phyloP scores from a whole-genome alignment of 2,113 vertebrate genomes.

The Psittacula cyanocephala region DNA sequence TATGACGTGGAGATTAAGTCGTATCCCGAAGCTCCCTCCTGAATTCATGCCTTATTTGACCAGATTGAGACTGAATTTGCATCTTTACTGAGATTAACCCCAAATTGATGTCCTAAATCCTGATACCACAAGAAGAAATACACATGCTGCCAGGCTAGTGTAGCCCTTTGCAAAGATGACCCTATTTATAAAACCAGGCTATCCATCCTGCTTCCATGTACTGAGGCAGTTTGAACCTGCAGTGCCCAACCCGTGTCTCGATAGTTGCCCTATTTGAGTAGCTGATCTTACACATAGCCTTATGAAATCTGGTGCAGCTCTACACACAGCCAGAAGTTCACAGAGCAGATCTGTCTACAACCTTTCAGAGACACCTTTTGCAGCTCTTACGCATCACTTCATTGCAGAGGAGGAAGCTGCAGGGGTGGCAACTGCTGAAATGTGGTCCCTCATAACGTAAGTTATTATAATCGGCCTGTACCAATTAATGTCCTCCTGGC shows the following conservation, averaged over 20 bases:
- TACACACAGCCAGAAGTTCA: not conserved
- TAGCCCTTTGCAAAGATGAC: not conserved
- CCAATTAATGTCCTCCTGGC: not conserved
- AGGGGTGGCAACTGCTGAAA: not conserved
- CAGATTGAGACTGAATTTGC: not conserved
- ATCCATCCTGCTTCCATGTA: not conserved
- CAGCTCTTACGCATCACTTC: not conserved
- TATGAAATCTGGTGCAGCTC: not conserved
- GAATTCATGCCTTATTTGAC: not conserved
- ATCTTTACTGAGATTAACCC: not conserved
- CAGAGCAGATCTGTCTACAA: not conserved
- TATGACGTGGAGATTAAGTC: not conserved
- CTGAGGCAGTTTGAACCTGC: not conserved
- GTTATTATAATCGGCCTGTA: not conserved
- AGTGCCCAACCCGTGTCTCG: not conserved
- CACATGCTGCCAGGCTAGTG: not conserved
- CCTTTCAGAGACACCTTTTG: not conserved
- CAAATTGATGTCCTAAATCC: not conserved
- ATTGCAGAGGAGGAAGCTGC: not conserved
- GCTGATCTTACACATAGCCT: not conserved
- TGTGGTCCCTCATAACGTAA: fast-evolving
- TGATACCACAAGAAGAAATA: not conserved
- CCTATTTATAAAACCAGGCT: not conserved
- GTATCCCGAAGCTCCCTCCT: not conserved
- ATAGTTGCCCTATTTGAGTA: not conserved